Conservation (phyloP, 2,113 vertebrate species). For the Anser brachyrhynchus region DNA sequence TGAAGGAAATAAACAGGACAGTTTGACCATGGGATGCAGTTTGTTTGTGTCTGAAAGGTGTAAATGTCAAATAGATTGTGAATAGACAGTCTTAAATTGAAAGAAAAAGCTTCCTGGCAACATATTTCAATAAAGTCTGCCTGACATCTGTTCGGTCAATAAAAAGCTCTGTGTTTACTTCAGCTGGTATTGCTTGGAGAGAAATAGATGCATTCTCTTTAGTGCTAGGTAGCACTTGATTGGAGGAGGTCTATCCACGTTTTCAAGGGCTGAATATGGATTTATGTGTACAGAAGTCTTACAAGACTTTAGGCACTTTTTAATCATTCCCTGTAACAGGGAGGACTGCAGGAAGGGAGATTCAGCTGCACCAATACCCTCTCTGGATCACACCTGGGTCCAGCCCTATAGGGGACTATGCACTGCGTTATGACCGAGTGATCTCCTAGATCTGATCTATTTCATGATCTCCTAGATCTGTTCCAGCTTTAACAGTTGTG, state of each 20-base stretch:
- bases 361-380: neutral
- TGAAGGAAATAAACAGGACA: neutral
- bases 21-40: neutral
- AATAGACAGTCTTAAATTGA: neutral
- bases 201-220: neutral
- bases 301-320: neutral
- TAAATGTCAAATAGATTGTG: neutral
- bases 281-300: neutral
- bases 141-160: neutral
- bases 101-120: neutral
- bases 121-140: neutral
- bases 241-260: neutral
- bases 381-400: neutral
- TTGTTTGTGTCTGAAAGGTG: too few relatives aligned
- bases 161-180: neutral
- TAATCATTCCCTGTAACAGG: neutral
- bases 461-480: neutral
- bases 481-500: neutral
- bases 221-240: neutral
- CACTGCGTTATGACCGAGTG: neutral
- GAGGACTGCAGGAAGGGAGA: neutral
- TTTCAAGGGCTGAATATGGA: neutral
- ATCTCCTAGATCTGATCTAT: neutral
- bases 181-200: neutral
- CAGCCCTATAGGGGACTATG: neutral